Evolutionary conservation across 2,113 vertebrate genomes (phyloP), one percentile per base, ranked within the genome.

Genomic region (Sylvietta virens): DNA sequence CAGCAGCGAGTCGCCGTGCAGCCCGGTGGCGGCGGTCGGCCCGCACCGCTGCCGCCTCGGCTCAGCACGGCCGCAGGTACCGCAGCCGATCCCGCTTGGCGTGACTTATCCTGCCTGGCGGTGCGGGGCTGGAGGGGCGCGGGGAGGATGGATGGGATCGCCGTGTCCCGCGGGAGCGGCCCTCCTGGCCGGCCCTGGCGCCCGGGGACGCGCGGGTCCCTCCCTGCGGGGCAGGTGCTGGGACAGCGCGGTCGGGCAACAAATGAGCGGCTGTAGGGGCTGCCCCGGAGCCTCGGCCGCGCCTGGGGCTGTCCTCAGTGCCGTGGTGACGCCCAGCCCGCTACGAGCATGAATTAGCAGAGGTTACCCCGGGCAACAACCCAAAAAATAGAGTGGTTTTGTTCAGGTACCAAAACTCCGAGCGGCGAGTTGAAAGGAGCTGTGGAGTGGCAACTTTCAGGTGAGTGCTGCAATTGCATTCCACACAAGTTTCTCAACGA

Each of bases 1-100:
- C 98, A 97, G 98, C 95, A 98, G 97, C 94, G 97, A 97, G 97
- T 97, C 93, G 53, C 88, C 70, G 78, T 76, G 82, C 70, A 73
- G 37, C 70, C 27, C 39, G 26, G 26, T n/a, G 10, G 44, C 45
- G 23, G 70, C 20, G 28, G 16, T 9, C 39, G 58, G 39, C 19
- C 44, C 23, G 37, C 13, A 0, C 35, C 22, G 45, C 56, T 8
- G 26, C 47, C 22, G 62, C 62, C 54, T 10, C 14, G 18, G 19
- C 62, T 54, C 62, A 22, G 54, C 47, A 20, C 26, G 35, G 79
- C 62, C 26, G 87, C 62, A 10, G 62, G 51, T 13, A 9, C 44
- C 15, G 42, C 61, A 20, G 70, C 50, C 28, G 22, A 33, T n/a
- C 18, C 28, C 48, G 70, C 48, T 14, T 27, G 6, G 14, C 61